These are phyloP conservation scores for Nymphalis polychloros DNA, from an alignment of 2,888 invertebrate genomes.

Conservation along the genomic window DNA sequence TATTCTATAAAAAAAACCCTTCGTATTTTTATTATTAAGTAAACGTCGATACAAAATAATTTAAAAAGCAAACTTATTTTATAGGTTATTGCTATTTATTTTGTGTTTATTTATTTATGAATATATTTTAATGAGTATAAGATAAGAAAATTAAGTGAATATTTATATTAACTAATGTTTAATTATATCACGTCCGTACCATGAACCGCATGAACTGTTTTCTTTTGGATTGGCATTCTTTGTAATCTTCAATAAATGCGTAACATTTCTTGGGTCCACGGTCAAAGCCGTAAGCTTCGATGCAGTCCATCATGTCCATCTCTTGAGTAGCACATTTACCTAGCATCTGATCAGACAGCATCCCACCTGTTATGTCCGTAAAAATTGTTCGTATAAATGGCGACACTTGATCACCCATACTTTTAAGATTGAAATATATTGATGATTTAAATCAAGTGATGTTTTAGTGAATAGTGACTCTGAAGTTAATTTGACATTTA, in stretches of 20 bases:
- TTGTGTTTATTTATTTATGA: too few species aligned
- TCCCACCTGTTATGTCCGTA: slow-evolving; percentile 84
- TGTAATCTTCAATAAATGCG: slow-evolving; percentile 83
- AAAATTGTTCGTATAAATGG: slow-evolving; percentile 85
- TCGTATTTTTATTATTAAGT: too few species aligned
- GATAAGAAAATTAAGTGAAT: not conserved
- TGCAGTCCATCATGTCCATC: slow-evolving; percentile 86
- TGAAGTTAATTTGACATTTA: not conserved
- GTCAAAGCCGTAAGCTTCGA: slow-evolving; percentile 88
- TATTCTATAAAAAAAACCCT: too few species aligned
- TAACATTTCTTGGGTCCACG: slow-evolving; percentile 82
- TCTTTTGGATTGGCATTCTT: slow-evolving; percentile 82
- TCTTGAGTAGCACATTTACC: slow-evolving; percentile 85
- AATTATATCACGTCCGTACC: slow-evolving; percentile 55
- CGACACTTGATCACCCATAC: slow-evolving; percentile 52
- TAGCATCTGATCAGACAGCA: slow-evolving; percentile 83
- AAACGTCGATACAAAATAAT: too few species aligned
- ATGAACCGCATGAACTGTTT: slow-evolving; percentile 82
- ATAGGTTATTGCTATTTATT: too few species aligned
- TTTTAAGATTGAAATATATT: not conserved
- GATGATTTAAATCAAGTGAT: too few species aligned
- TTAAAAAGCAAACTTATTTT: too few species aligned
- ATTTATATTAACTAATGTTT: not conserved
- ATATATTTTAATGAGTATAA: too few species aligned
- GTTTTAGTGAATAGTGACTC: not conserved